Evolutionary conservation across 1,140 invertebrate species (phyloP), one percentile per base, ranked within the genome.

Genomic region (Drosophila murphyi): DNA sequence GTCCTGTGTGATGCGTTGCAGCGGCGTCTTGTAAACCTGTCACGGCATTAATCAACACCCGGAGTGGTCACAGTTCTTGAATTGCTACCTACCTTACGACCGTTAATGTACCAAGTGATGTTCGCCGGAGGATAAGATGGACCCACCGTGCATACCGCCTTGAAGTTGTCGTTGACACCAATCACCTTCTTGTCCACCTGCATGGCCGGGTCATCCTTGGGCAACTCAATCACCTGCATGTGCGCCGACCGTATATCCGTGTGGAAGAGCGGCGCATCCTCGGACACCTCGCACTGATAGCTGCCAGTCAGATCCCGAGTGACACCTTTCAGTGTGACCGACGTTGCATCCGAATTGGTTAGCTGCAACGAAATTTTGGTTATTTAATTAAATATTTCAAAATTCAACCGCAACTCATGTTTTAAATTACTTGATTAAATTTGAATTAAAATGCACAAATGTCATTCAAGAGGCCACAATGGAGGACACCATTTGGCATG

Each of bases 271-370:
- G 95, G 95, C 0, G 95, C 95, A 88, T 96, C 95, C 29, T 95
- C 95, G 0, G 95, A 96, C 5, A 96, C 95, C 91, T 96, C 95
- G 72, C 95, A 96, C 87, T 95, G 95, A 92, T 95, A 96, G 74
- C 94, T 94, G 8, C 95, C 95, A 2, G 95, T 94, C 51, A 95
- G 90, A 12, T 95, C 94, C 32, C 94, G 90, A 72, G 95, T 94
- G 4, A 95, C 95, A 72, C 95, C 93, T 8, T 93, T 94, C 20
- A 95, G 86, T 1, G 95, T 95, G 28, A 95, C 95, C 48, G 94
- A 93, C 72, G 94, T 94, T 43, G 95, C 93, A 82, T 95, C 94
- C 43, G 95, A 95, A 61, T 93, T 93, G 60, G 94, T 93, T 12
- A 95, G 93, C 95, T 95, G 92, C n/a, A 86, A 76, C 20, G 20